Evolutionary conservation across 2,113 vertebrate genomes (phyloP), one percentile per base, ranked within the genome.

Genomic region (Chloebia gouldiae): DNA sequence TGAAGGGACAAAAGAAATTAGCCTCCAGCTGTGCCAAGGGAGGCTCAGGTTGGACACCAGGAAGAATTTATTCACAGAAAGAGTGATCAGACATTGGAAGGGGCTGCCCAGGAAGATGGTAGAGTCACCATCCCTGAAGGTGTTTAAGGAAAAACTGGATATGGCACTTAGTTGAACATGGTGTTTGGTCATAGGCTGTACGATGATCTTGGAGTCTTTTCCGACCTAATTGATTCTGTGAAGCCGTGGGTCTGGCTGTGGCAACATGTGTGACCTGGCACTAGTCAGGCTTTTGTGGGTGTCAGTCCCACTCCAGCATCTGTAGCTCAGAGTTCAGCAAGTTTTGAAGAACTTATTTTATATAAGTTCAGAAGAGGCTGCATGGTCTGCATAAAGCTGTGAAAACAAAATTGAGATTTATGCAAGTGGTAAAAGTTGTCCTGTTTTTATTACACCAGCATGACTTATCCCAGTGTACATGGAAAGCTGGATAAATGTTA

Each of bases 211-310:
- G 19, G 47, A 30, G 10, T 69, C 35, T 42, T 69, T 54, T 83
- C 40, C 11, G 7, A 8, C 24, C 15, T 11, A 16, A 49, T 20
- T 68, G 40, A 8, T 69, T 86, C 51, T 82, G n/a, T 76, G 70
- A 31, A 53, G 20, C 39, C 45, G 23, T 0, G 0, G 5, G 6
- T 77, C 33, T 86, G 37, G 39, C 64, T 19, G 22, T 53, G 45
- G 18, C 15, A 4, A 15, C 35, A 6, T 0, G 0, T 5, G 14
- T 9, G 9, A 57, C 13, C 23, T 5, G 7, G 30, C 30, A 21
- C 45, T 37, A 0, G 0, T n/a, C 39, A 27, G 5, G 3, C 24
- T 69, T 8, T 2, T 13, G 1, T 12, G 51, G 23, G 23, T 69
- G 25, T 63, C 61, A 5, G 7, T 33, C 25, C 17, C 40, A 10